Base-by-base conservation (phyloP, 1,140 invertebrate genomes). In the Saccostrea glomerata region DNA sequence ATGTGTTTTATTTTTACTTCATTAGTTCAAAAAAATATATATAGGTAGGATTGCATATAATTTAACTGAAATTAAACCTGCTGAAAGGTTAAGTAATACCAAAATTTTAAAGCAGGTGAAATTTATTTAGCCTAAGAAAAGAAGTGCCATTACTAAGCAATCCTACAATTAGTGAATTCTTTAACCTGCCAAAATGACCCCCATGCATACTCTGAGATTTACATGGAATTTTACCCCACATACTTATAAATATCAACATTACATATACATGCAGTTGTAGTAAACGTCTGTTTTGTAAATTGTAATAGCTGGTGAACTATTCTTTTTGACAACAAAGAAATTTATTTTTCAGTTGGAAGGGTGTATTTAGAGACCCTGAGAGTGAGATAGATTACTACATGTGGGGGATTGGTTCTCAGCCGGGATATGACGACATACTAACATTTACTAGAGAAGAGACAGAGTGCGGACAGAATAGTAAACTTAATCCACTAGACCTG, bases 371-470 rank as follows among this genome's bases (percentile, higher is more conserved):
- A 30, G 91, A 92, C 73, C 60, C 9, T 17, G 90, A 91, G 63
- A 90, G 89, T 88, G 88, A 89, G 13, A 70, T 92, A 56, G 63
- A 83, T 12, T 17, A 85, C 23, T 92, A 88, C 63, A 84, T 82
- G 30, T 90, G 90, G 87, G 70, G 88, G 17, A 63, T 91, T 25
- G 91, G 91, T 5, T 90, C 90, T 55, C 87, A 88, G 55, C 89
- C 87, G 20, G 90, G 91, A 2, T 84, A 91, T 60, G 88, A 89
- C 58, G 91, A 92, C 56, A 82, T 90, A 15, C 84, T 90, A 30
- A 7, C 73, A 4, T 89, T 87, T 23, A 89, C 73, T 30, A 84
- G 54, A 20, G 84, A 58, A 2, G 54, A 89, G 1, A 36, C 36
- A 4, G 83, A 85, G 23, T 92, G 89, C 88, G 86, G 47, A 17